Conservation (phyloP, 2,888 invertebrate genomes). For the Halictus ligatus region DNA sequence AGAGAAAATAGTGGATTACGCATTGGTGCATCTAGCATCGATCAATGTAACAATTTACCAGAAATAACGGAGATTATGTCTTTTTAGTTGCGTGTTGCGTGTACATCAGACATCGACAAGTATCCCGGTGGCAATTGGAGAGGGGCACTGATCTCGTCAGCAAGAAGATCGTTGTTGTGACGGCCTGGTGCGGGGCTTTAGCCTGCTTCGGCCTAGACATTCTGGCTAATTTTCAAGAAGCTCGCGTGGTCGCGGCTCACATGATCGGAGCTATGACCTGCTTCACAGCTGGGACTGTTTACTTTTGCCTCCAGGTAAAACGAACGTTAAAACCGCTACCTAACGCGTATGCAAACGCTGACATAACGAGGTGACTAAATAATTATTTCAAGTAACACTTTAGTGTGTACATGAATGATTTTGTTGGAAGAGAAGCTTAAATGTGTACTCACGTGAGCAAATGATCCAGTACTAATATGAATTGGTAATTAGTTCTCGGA, state of each 20-base stretch:
- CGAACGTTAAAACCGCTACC: too few relatives aligned
- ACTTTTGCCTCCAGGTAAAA: slow-evolving; percentile 86
- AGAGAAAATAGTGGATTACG: background rate
- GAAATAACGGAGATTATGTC: background rate
- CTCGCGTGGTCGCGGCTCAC: slow-evolving; percentile 85
- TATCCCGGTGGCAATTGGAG: slow-evolving; percentile 81
- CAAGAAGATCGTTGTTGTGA: slow-evolving; percentile 68
- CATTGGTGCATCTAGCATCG: background rate
- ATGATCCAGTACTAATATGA: background rate
- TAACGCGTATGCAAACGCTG: background rate
- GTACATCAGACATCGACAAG: slow-evolving; percentile 86
- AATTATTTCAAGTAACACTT: background rate
- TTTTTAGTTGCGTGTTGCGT: slow-evolving; percentile 85
- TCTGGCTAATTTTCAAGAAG: slow-evolving; percentile 88
- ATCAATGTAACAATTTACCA: background rate
- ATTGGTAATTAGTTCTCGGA: background rate
- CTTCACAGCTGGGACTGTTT: slow-evolving; percentile 86
- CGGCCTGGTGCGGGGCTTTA: slow-evolving; percentile 85
- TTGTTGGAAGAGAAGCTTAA: background rate
- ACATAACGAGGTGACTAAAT: background rate
- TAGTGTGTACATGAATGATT: background rate
- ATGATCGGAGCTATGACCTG: slow-evolving; percentile 86
- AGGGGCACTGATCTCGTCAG: slow-evolving; percentile 69
- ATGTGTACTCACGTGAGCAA: background rate
- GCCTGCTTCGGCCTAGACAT: slow-evolving; percentile 86